Conservation (phyloP, 2,797 vertebrate species). For the Sphaeramia orbicularis region DNA sequence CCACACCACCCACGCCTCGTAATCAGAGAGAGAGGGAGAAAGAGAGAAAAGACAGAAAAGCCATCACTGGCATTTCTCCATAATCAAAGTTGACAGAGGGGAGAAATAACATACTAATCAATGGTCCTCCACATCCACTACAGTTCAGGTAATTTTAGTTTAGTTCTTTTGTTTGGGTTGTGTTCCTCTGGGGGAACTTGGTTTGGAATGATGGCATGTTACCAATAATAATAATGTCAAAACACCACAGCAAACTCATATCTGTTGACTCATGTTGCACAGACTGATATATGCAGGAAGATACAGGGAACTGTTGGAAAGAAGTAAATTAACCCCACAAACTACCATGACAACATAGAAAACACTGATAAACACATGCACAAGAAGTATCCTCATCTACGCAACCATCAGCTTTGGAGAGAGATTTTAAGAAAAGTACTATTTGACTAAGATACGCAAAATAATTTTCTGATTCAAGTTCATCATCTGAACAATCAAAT, state of each 20-base stretch:
- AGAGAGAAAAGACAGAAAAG: slow-evolving; percentile 49
- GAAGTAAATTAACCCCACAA: slow-evolving; percentile 43
- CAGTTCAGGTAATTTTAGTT: slow-evolving; percentile 58
- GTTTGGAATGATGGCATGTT: slow-evolving; percentile 2
- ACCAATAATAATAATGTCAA: slow-evolving; percentile 29
- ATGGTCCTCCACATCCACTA: slow-evolving; percentile 59
- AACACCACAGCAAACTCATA: slow-evolving; percentile 26
- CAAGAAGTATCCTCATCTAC: too few relatives aligned
- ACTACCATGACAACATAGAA: slow-evolving; percentile 3
- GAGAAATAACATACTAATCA: slow-evolving; percentile 75
- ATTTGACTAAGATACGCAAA: too few relatives aligned
- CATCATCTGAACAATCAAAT: too few relatives aligned
- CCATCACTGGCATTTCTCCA: slow-evolving; percentile 66
- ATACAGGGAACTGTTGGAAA: slow-evolving; percentile 23
- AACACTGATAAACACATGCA: neutral
- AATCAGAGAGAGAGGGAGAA: slow-evolving; percentile 72
- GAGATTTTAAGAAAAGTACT: too few relatives aligned
- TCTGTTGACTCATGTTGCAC: slow-evolving; percentile 7
- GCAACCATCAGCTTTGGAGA: too few relatives aligned
- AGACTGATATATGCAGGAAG: neutral
- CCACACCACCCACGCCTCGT: slow-evolving; percentile 70
- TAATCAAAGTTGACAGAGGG: slow-evolving; percentile 79
- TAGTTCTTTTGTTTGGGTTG: slow-evolving; percentile 17
- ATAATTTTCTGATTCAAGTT: too few relatives aligned
- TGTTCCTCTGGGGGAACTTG: slow-evolving; percentile 10